A percentile compares a stretch with the other conserved stretches of the same genome.
These are phyloP conservation scores for Busseola fusca DNA, from an alignment of 2,888 invertebrate species.

Conservation along the genomic window DNA sequence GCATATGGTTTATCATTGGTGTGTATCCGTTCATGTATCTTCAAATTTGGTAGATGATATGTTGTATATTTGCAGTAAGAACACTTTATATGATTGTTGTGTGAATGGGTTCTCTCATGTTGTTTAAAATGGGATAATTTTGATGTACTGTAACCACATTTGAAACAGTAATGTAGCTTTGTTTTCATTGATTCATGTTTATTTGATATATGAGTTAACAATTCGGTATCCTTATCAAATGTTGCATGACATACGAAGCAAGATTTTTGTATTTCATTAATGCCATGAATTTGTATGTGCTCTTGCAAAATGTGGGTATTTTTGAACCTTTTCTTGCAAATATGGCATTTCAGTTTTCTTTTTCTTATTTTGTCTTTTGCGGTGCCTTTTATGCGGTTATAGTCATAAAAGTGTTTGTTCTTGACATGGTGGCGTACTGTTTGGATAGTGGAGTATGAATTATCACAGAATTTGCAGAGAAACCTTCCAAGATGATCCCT, in stretches of 20 bases:
- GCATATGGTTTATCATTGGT: conserved; percentile 51
- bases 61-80: conserved; percentile 48
- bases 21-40: conserved; percentile 69
- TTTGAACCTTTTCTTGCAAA: conserved; percentile 45
- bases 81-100: conserved; percentile 27
- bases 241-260: conserved; percentile 43
- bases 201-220: conserved; percentile 36
- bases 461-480: conserved; percentile 63
- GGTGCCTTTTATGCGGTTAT: conserved; percentile 17
- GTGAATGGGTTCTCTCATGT: conserved; percentile 46
- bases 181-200: conserved; percentile 21
- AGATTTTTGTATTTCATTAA: conserved; percentile 39
- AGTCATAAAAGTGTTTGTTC: conserved; percentile 40
- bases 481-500: conserved; percentile 35
- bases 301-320: conserved; percentile 17
- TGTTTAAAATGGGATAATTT: conserved; percentile 55
- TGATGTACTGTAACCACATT: conserved; percentile 55
- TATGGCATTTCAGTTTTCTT: conserved; percentile 48
- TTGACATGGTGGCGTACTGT: conserved; percentile 52
- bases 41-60: conserved; percentile 64
- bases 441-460: conserved; percentile 62
- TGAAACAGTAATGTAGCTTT: conserved; percentile 35
- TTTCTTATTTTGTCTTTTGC: conserved; percentile 16
- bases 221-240: conserved; percentile 20
- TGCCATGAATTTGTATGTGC: conserved; percentile 40